phyloP scores from a whole-genome alignment of 2,797 vertebrate genomes.

The Coccyzus lansbergi region DNA sequence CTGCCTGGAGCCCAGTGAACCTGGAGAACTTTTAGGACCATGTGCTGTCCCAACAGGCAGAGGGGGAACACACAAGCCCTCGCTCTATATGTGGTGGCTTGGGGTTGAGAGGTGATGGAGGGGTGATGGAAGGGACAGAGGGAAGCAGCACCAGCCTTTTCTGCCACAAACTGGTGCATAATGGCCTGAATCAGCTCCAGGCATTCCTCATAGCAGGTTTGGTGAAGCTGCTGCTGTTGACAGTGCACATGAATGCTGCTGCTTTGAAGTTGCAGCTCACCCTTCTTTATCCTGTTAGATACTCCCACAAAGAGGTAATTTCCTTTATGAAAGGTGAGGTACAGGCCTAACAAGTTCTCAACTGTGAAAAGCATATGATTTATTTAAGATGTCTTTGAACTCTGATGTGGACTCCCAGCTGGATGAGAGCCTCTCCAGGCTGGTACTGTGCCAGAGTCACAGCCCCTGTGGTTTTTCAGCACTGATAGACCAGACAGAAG shows the following conservation, averaged over 20 bases:
- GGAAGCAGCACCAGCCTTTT: not conserved
- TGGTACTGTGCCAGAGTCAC: not conserved
- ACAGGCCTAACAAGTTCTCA: not conserved
- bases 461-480: not conserved
- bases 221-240: not conserved
- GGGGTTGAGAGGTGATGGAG: not conserved
- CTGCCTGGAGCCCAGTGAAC: not conserved
- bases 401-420: not conserved
- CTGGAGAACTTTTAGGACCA: not conserved
- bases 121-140: not conserved
- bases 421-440: not conserved
- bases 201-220: not conserved
- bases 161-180: not conserved
- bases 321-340: not conserved
- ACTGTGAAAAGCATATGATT: not conserved
- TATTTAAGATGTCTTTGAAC: not conserved
- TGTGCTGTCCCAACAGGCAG: not conserved
- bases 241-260: accelerated
- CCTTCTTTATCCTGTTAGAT: not conserved
- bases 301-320: not conserved
- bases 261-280: not conserved
- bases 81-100: accelerated
- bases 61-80: not conserved
- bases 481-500: not conserved
- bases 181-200: not conserved